phyloP scores from a whole-genome alignment of 1,140 invertebrate species.

The Geopemphigus sp. region DNA sequence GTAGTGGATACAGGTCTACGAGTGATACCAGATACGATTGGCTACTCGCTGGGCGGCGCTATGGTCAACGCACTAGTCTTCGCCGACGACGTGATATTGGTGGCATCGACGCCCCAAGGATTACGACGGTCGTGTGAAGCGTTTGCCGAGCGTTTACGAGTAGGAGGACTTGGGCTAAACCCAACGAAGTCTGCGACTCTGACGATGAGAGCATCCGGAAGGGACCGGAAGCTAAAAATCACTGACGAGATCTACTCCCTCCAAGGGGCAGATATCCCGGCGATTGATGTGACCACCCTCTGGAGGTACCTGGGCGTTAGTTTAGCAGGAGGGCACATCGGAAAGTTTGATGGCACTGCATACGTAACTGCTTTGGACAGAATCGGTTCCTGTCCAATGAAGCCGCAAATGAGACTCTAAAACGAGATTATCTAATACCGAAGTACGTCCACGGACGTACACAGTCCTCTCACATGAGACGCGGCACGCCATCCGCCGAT shows the following conservation, averaged over 20 bases:
- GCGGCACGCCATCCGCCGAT: background rate
- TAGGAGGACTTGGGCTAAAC: background rate
- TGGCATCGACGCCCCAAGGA: background rate
- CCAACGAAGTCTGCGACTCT: too few species aligned
- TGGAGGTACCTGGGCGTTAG: background rate
- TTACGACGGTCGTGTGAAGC: background rate
- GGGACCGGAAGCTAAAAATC: background rate
- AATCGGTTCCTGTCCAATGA: background rate
- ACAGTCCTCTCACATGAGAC: background rate
- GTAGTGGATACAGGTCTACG: conserved; percentile 51
- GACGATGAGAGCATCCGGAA: background rate
- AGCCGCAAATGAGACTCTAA: background rate
- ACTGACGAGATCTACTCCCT: too few species aligned
- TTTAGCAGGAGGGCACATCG: background rate
- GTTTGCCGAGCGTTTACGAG: background rate
- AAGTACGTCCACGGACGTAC: conserved; percentile 3
- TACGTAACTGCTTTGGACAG: background rate
- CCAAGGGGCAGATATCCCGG: too few species aligned
- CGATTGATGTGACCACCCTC: background rate
- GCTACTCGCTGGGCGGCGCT: too few species aligned
- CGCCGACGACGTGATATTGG: too few species aligned
- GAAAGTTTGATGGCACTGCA: too few species aligned
- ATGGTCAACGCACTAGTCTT: too few species aligned
- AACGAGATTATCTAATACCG: too few species aligned
- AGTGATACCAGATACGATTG: background rate